Conservation (phyloP, 1,140 invertebrate genomes). For the Mizuhopecten yessoensis region DNA sequence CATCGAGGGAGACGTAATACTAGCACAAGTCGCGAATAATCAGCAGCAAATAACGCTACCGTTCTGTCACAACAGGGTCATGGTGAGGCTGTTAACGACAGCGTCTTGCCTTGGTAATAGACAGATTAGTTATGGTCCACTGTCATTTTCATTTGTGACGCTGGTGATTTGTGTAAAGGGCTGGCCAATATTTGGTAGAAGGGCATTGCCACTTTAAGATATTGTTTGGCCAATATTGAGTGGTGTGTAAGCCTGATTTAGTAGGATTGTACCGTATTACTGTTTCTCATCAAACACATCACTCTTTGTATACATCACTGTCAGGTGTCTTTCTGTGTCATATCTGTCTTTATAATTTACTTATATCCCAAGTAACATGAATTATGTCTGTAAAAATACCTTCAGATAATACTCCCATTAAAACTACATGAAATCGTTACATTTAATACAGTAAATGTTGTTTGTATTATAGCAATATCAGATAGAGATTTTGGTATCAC, state of each 20-base stretch:
- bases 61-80: conserved; percentile 14
- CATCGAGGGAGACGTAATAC: neutral
- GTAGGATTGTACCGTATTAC: conserved; percentile 23
- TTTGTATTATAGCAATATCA: no score
- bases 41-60: neutral
- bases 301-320: neutral
- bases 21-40: neutral
- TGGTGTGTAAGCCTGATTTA: neutral
- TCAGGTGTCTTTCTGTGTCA: no score
- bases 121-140: conserved; percentile 26
- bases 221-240: conserved; percentile 12
- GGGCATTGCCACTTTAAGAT: neutral
- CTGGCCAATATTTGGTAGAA: conserved; percentile 6
- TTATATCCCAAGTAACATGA: no score
- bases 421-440: no score
- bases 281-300: neutral
- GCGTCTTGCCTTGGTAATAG: neutral
- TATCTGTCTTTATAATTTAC: no score
- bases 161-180: conserved; percentile 37
- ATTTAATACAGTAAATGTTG: no score
- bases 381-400: no score
- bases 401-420: no score
- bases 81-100: neutral
- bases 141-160: conserved; percentile 38
- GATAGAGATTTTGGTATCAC: no score